Evolutionary conservation across 2,888 invertebrate species (phyloP).

Genomic region (Alloscopus bannaensis): DNA sequence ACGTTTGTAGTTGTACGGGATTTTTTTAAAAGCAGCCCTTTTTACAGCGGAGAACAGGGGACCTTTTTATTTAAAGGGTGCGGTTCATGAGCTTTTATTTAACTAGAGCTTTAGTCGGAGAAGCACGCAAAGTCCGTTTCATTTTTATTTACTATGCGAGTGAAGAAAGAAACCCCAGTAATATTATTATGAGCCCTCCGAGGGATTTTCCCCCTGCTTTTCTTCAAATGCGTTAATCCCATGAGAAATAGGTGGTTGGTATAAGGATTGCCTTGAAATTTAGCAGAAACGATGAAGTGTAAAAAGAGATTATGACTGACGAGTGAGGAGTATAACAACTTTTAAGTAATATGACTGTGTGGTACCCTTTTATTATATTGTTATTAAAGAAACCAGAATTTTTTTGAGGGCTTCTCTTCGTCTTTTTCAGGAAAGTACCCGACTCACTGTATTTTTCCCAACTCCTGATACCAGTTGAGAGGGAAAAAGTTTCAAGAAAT

Average conservation of each 20-base stretch:
- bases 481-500: conserved; percentile 45
- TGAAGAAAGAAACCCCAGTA: conserved; percentile 5
- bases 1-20: conserved; percentile 27
- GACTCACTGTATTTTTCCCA: no score
- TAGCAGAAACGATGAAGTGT: conserved; percentile 65
- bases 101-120: conserved; percentile 32
- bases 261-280: conserved; percentile 46
- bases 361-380: conserved; percentile 49
- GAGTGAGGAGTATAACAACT: neutral
- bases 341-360: conserved; percentile 14
- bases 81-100: conserved; percentile 40
- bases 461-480: conserved; percentile 46
- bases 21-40: conserved; percentile 45
- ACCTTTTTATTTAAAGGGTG: conserved; percentile 54
- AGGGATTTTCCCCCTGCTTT: conserved; percentile 2
- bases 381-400: conserved; percentile 39
- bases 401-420: conserved; percentile 31
- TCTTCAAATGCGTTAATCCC: conserved; percentile 56
- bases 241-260: conserved; percentile 35
- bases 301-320: conserved; percentile 55
- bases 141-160: conserved; percentile 4
- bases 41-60: conserved; percentile 36
- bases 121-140: conserved; percentile 28
- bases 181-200: conserved; percentile 46
- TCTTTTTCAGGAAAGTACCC: conserved; percentile 46